Evolutionary conservation across 2,113 vertebrate genomes (phyloP), one percentile per base, ranked within the genome.

Genomic region (Thryonomys swinderianus): DNA sequence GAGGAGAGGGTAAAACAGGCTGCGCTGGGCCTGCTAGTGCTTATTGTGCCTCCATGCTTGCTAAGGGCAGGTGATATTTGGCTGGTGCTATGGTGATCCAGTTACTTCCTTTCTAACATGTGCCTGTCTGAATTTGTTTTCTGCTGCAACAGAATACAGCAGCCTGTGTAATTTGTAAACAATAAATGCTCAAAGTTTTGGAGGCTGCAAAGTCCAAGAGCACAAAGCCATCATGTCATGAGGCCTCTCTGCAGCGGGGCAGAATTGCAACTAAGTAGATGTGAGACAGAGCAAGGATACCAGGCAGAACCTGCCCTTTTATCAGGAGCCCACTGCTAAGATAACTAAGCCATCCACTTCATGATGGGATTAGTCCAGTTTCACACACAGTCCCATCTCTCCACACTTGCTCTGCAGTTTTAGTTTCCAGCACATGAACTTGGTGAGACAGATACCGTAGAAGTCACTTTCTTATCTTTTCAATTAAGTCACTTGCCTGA

Each of bases 71-170:
- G 25, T 88, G 73, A 40, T 74, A 0, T 80, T 69, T 71, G 83
- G 27, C 64, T 88, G 32, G 9, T 40, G 11, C 51, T 71, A 0
- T 93, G 55, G 57, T 62, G 62, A 59, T 45, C 7, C 3, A 78
- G 12, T 88, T 69, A 61, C 9, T 81, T 95, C 94, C 66, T 91
- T 91, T 42, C 51, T 89, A 10, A 85, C 71, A 12, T 34, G 17
- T 88, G 32, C 78, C 45, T 37, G 23, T 74, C 37, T 55, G 62
- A 62, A 53, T 42, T 64, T 32, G 27, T 42, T 71, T 74, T 27
- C 78, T 59, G 14, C 27, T 74, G 32, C 10, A 34, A 62, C n/a
- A 53, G 21, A 74, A 57, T 37, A 11, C 30, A 14, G 55, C 21
- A 55, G 45, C 23, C 32, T 83, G 45, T 59, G 32, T 42, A 83